These are phyloP conservation scores for Astur gentilis DNA, from an alignment of 2,113 vertebrate genomes.

Conservation along the genomic window DNA sequence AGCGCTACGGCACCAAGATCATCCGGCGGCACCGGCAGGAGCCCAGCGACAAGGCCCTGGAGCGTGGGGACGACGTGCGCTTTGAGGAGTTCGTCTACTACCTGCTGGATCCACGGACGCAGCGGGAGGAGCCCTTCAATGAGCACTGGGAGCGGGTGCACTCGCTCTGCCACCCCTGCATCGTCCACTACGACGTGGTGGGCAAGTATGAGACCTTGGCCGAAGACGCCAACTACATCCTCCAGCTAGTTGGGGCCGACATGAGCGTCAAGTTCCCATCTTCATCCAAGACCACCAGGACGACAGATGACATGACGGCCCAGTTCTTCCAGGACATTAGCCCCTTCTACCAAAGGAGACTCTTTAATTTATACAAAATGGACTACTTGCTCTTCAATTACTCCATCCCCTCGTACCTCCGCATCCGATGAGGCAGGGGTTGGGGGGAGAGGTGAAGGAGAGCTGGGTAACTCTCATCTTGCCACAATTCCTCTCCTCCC, in stretches of 20 bases:
- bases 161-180: constrained; percentile 92
- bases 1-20: constrained; percentile 89
- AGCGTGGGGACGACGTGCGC: constrained; percentile 85
- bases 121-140: constrained; percentile 88
- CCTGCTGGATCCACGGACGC: constrained; percentile 87
- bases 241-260: constrained; percentile 80
- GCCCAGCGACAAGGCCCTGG: constrained; percentile 76
- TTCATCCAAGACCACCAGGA: constrained; percentile 77
- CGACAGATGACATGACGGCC: constrained; percentile 78
- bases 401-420: constrained; percentile 85
- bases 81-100: constrained; percentile 94
- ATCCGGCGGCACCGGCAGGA: constrained; percentile 81
- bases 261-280: constrained; percentile 80
- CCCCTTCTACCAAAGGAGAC: constrained; percentile 89
- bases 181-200: constrained; percentile 90
- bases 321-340: constrained; percentile 88
- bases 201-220: constrained; percentile 96
- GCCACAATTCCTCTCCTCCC: not conserved
- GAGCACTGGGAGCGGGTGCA: constrained; percentile 95
- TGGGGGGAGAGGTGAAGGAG: not conserved
- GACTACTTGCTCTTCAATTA: constrained; percentile 98
- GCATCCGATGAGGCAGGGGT: constrained; percentile 66
- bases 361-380: constrained; percentile 93
- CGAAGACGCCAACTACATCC: constrained; percentile 87
- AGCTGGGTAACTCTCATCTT: constrained; percentile 17